Conservation (phyloP, 2,888 invertebrate genomes). For the Gari tellinella region DNA sequence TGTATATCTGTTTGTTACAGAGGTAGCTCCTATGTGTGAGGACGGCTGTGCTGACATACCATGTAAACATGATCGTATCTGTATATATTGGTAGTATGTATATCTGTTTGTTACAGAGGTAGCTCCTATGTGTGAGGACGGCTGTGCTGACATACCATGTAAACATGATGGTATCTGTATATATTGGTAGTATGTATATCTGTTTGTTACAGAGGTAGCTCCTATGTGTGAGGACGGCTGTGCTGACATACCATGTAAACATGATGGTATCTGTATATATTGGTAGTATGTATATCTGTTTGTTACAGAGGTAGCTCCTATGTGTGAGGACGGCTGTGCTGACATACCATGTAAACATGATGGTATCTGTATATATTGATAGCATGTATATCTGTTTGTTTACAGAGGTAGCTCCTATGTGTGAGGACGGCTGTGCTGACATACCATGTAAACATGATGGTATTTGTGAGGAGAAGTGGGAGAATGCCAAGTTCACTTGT, state of each 20-base stretch:
- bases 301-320: slow-evolving; percentile 58
- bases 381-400: slow-evolving; percentile 53
- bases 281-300: too few species aligned
- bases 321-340: slow-evolving; percentile 74
- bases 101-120: slow-evolving; percentile 61
- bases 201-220: slow-evolving; percentile 58
- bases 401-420: slow-evolving; percentile 64
- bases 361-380: slow-evolving; percentile 73
- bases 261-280: slow-evolving; percentile 74
- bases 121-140: slow-evolving; percentile 67
- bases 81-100: too few species aligned
- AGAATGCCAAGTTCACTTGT: slow-evolving; percentile 68
- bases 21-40: slow-evolving; percentile 67
- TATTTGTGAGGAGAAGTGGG: slow-evolving; percentile 75
- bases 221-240: slow-evolving; percentile 74
- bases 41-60: slow-evolving; percentile 70
- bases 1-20: slow-evolving; percentile 51
- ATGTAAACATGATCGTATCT: slow-evolving; percentile 72
- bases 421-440: slow-evolving; percentile 73
- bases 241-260: slow-evolving; percentile 64
- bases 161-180: slow-evolving; percentile 72
- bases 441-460: slow-evolving; percentile 73
- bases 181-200: too few species aligned
- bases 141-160: slow-evolving; percentile 71
- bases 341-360: slow-evolving; percentile 69